Evolutionary conservation across 1,140 invertebrate genomes (phyloP), one percentile per base, ranked within the genome.

Genomic region (Wiebesia pumilae): DNA sequence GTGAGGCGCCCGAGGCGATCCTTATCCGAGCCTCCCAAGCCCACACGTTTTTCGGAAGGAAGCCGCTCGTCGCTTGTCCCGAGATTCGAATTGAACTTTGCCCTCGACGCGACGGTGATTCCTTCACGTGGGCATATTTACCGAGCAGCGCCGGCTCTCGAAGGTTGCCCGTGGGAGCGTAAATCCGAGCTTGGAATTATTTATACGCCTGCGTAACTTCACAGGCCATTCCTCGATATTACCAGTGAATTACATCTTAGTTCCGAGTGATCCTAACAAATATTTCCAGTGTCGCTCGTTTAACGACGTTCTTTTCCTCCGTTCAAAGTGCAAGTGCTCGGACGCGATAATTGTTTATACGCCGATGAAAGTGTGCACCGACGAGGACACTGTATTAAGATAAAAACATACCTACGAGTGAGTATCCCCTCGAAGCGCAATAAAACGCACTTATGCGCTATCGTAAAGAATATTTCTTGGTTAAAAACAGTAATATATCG

Each of bases 21-120:
- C 47, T 54, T 78, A 78, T 54, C 47, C 77, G n/a, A 30, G 77
- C 47, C 77, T 33, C 47, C 77, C 77, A 78, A 47, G 47, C 77
- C 16, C 30, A 47, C 40, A 24, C 19, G 3, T 35, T 78, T 77
- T 54, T 78, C 24, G 12, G 24, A 16, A 30, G 35, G 3, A 43
- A 75, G 9, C 21, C 21, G 21, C 71, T 40, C 38, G 67, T 9
- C 71, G 6, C 33, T 71, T 3, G 33, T 6, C 27, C 67, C 33
- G 16, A 21, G 16, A 27, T 27, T 27, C 3, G 16, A 16, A 27
- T 21, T 62, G 7, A 4, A 21, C 43, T 7, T 7, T 47, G 43
- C 43, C 4, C 43, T 7, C 43, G 12, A 12, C 4, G 12, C 43
- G 43, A 47, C 43, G 43, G n/a, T n/a, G n/a, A n/a, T 12, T 4